Evolutionary conservation across 2,888 invertebrate species (phyloP).

Genomic region (Drosophila subsilvestris): DNA sequence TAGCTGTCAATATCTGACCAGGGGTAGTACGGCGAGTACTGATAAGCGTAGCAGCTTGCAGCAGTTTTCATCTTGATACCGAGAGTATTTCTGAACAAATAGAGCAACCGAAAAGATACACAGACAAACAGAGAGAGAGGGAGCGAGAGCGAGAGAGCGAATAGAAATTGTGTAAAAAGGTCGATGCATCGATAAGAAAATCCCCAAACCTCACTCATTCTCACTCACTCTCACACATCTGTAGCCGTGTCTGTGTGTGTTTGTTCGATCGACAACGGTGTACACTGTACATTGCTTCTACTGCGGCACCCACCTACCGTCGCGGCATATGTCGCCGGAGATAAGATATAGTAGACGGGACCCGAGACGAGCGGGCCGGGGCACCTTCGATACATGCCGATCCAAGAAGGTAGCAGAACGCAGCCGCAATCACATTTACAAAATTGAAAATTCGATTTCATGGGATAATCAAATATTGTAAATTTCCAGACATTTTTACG

Average conservation of each 20-base stretch:
- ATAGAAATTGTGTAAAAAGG: slow-evolving; percentile 68
- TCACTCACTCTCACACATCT: neutral
- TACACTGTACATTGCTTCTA: slow-evolving; percentile 62
- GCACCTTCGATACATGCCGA: slow-evolving; percentile 68
- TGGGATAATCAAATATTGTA: slow-evolving; percentile 77
- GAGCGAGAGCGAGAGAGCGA: slow-evolving; percentile 35
- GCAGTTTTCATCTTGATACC: slow-evolving; percentile 33
- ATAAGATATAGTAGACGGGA: slow-evolving; percentile 64
- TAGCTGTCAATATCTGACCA: neutral
- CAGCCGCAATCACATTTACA: slow-evolving; percentile 2
- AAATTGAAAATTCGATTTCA: slow-evolving; percentile 39
- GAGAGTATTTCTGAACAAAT: slow-evolving; percentile 12
- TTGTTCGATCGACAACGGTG: slow-evolving; percentile 51
- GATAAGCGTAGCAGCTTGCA: slow-evolving; percentile 20
- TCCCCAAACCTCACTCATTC: slow-evolving; percentile 39
- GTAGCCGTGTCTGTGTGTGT: slow-evolving; percentile 15
- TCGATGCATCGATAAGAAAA: slow-evolving; percentile 66
- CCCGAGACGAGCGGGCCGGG: no score
- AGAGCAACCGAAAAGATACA: slow-evolving; percentile 43
- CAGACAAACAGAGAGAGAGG: slow-evolving; percentile 26
- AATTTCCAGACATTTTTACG: slow-evolving; percentile 32
- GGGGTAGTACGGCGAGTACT: neutral
- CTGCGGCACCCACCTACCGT: slow-evolving; percentile 63
- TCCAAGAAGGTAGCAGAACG: slow-evolving; percentile 59
- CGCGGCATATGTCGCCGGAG: slow-evolving; percentile 45